phyloP scores from a whole-genome alignment of 2,797 vertebrate genomes.

The Phalanger gymnotis region DNA sequence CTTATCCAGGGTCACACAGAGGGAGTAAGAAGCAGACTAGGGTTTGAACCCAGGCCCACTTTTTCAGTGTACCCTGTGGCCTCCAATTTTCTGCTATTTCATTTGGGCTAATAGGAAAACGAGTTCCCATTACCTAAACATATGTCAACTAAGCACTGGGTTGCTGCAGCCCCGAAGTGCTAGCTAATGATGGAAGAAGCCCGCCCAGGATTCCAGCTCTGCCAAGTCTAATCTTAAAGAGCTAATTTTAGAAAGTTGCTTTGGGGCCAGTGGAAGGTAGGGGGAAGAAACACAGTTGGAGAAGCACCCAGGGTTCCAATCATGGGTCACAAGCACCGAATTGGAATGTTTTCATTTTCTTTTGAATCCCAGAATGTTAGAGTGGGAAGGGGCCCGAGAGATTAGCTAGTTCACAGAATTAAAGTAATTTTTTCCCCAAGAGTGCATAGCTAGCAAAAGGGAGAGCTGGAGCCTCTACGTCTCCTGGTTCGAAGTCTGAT shows the following conservation, averaged over 20 bases:
- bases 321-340: not conserved
- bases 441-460: not conserved
- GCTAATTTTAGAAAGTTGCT: not conserved
- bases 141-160: not conserved
- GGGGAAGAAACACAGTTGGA: not conserved
- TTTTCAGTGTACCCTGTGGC: not conserved
- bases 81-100: not conserved
- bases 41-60: not conserved
- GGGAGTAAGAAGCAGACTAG: not conserved
- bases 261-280: not conserved
- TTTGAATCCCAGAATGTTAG: not conserved
- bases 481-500: not conserved
- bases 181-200: not conserved
- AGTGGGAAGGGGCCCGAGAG: not conserved
- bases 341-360: not conserved
- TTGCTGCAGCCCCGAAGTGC: not conserved
- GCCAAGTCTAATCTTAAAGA: constrained; percentile 7
- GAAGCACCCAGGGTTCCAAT: not conserved
- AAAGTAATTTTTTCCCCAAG: not conserved
- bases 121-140: not conserved
- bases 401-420: not conserved
- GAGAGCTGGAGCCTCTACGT: not conserved
- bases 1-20: not conserved
- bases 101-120: not conserved
- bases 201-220: not conserved